Evolutionary conservation across 2,797 vertebrate genomes (phyloP), one percentile per base, ranked within the genome.

Genomic region (Micromesistius poutassou): DNA sequence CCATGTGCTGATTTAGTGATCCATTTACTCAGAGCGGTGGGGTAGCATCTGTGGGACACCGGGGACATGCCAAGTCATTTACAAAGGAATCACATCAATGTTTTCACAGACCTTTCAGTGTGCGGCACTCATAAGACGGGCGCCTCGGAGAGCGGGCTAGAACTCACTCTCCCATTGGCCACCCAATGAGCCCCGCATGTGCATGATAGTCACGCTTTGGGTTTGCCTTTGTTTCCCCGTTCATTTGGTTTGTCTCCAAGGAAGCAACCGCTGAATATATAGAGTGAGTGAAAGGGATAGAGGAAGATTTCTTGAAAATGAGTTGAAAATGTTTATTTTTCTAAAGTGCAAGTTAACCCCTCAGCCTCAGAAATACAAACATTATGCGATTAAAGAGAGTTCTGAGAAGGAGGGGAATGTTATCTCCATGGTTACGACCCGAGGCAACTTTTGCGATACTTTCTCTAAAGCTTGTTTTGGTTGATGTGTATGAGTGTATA

Each of bases 1-100:
- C 94, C 92, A 93, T 95, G 93, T 94, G 93, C 90, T 94, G 91
- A 90, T 92, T 92, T 91, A 91, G 90, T 93, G 93, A 93, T 94
- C 93, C 91, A 88, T 94, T 94, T 94, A 93, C 90, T 89, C 79
- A 83, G 87, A 93, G 87, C 92, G 85, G 90, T 90, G 79, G 91
- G 55, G 92, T 87, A 85, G 88, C 78, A 74, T 90, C 93, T 84
- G 90, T 86, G 85, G 93, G 91, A 91, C 82, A 80, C 72, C 79
- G 66, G 77, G 72, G 86, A 90, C 85, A 89, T 86, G 91, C 91
- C 91, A 94, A 94, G 90, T 91, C 86, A 90, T 93, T 94, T 89
- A 91, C 91, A 83, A 88, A 90, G 55, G 85, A 89, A 90, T 91
- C 89, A 89, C 78, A 82, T 80, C 82, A 83, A 73, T 80, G 74